phyloP scores from a whole-genome alignment of 92 coral and sea anemone species.

The Anthopleura xanthogrammica region DNA sequence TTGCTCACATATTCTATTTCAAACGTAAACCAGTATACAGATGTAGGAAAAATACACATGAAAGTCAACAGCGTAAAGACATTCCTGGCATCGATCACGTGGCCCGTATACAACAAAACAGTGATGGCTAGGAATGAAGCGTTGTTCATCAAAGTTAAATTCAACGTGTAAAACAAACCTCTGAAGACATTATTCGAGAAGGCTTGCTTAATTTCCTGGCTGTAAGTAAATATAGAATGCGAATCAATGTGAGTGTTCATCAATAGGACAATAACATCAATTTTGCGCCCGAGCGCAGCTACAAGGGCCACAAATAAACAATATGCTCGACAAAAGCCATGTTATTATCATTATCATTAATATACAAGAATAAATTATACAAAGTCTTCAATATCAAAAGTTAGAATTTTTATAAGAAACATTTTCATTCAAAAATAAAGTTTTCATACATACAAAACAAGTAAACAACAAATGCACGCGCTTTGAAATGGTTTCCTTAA shows the following conservation, averaged over 20 bases:
- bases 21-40: background rate
- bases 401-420: no score
- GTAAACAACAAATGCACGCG: no score
- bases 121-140: conserved; percentile 1
- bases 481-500: no score
- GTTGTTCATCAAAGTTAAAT: background rate
- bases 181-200: background rate
- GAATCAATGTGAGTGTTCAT: background rate
- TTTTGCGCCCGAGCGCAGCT: no score
- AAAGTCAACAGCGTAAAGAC: conserved; percentile 10
- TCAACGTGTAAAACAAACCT: background rate
- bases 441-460: no score
- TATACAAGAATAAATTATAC: no score
- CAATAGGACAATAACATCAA: no score
- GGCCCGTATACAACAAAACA: background rate
- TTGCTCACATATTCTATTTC: background rate
- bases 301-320: no score
- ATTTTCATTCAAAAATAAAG: no score
- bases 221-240: background rate
- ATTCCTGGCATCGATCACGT: background rate
- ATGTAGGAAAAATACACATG: background rate
- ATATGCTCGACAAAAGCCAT: no score
- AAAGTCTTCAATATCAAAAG: no score
- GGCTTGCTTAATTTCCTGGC: background rate
- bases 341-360: no score